A percentile compares a stretch with the other conserved stretches of the same genome.
phyloP scores from a whole-genome alignment of 23 tunicate genomes.

The Phallusia fumigata region DNA sequence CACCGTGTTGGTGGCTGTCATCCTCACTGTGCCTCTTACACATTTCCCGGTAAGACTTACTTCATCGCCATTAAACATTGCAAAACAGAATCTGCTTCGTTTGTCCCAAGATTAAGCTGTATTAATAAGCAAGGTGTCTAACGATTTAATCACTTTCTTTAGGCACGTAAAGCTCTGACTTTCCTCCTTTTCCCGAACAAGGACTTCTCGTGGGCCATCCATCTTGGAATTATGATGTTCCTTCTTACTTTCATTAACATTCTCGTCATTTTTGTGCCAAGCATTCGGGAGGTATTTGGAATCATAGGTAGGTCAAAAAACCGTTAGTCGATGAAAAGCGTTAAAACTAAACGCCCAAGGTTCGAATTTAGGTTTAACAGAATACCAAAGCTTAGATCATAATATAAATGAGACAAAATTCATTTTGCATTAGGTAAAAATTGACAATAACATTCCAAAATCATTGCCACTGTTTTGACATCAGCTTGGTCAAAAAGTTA shows the following conservation, averaged over 20 bases:
- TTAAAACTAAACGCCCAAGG: no score
- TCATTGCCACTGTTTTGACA: not conserved
- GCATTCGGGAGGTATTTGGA: constrained; percentile 95
- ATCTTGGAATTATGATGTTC: constrained; percentile 89
- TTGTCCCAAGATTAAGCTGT: no score
- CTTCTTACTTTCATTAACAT: constrained; percentile 72
- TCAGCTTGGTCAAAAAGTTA: not conserved
- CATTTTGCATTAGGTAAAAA: no score
- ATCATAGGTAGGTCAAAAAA: constrained; percentile 67
- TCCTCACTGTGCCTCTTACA: constrained; percentile 92
- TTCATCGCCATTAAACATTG: not conserved
- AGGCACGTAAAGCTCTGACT: constrained; percentile 98
- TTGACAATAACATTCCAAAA: no score
- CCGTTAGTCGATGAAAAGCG: no score
- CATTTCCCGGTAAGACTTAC: constrained; percentile 82
- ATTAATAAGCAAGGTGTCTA: no score
- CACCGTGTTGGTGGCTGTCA: constrained; percentile 92
- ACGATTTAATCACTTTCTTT: not conserved
- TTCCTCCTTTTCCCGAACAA: constrained; percentile 82
- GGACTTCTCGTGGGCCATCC: constrained; percentile 83
- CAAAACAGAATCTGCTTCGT: no score
- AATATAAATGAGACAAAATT: no score
- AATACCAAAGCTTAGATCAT: no score
- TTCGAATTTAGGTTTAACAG: no score
- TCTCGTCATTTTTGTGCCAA: constrained; percentile 92